Evolutionary conservation across 2,888 invertebrate species (phyloP), one percentile per base, ranked within the genome.

Genomic region (Eupeodes luniger): DNA sequence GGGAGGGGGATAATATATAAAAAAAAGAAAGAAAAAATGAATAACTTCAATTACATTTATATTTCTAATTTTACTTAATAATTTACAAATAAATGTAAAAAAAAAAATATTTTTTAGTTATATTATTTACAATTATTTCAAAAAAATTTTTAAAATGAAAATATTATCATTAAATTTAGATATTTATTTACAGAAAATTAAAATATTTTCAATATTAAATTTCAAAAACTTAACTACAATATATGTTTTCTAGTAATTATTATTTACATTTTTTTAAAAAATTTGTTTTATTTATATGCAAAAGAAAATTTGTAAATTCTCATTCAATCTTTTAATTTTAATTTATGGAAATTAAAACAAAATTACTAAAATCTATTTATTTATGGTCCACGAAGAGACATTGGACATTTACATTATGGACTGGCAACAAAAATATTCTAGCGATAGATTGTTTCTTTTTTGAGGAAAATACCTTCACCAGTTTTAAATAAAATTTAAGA

Each of bases 1-100:
- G 80, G 80, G 64, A 72, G 85, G 78, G 83, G 83, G 59, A 85
- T 77, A 84, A 88, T 89, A 88, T 84, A 82, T 85, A 78, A 78
- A 57, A 72, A 70, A 70, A 16, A 84, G 81, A 84, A 79, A 1
- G 27, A 85, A 86, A 44, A 70, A 70, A 55, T 44, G 19, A 87
- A 81, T 76, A 89, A 90, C 74, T 81, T 81, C 53, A 57, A 70
- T 77, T 61, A 81, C 66, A 72, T 67, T 62, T 67, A 40, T 67
- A 40, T 55, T 40, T 69, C 77, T 67, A 79, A 47, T 51, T 19
- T 74, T 66, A 74, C 67, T 69, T 64, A 53, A 80, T 75, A 27
- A 47, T 57, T 70, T 59, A 70, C 11, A 57, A 69, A 40, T 34
- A 66, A 27, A 57, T 55, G 36, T 66, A 44, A 11, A 11, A 19